Conservation (phyloP, 2,113 vertebrate genomes). For the Dendropsophus ebraccatus region DNA sequence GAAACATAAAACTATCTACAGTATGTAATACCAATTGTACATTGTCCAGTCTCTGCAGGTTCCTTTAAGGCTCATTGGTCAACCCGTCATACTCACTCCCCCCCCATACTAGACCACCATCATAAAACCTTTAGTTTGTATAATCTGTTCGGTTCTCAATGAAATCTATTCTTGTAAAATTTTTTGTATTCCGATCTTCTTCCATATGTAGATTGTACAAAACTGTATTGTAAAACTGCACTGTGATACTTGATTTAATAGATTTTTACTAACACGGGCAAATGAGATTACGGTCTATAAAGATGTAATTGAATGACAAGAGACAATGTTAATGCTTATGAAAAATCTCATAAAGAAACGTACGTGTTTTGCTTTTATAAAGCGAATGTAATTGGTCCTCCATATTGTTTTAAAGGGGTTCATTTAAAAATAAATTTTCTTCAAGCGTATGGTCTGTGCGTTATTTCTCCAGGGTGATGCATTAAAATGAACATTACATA, state of each 20-base stretch:
- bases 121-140: constrained; percentile 6
- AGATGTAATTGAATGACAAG: background rate
- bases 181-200: constrained; percentile 35
- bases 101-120: background rate
- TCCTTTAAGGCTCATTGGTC: background rate
- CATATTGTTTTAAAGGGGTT: constrained; percentile 37
- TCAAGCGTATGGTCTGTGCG: background rate
- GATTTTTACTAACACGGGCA: constrained; percentile 13
- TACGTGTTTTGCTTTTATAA: constrained; percentile 51
- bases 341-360: constrained; percentile 40
- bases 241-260: constrained; percentile 46
- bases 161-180: constrained; percentile 42
- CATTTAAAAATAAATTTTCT: constrained; percentile 49
- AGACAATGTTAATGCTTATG: constrained; percentile 13
- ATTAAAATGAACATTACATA: no score
- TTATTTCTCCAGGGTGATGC: no score
- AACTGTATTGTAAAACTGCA: constrained; percentile 44
- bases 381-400: constrained; percentile 32
- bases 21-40: background rate
- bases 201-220: constrained; percentile 18
- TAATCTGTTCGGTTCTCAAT: background rate
- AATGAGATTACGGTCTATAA: constrained; percentile 11
- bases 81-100: no score
- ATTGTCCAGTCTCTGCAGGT: background rate
- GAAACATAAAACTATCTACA: background rate